Percentiles rank a stretch among this genome's conserved stretches.
phyloP scores from a whole-genome alignment of 2,888 invertebrate genomes.

The Apeira syringaria region DNA sequence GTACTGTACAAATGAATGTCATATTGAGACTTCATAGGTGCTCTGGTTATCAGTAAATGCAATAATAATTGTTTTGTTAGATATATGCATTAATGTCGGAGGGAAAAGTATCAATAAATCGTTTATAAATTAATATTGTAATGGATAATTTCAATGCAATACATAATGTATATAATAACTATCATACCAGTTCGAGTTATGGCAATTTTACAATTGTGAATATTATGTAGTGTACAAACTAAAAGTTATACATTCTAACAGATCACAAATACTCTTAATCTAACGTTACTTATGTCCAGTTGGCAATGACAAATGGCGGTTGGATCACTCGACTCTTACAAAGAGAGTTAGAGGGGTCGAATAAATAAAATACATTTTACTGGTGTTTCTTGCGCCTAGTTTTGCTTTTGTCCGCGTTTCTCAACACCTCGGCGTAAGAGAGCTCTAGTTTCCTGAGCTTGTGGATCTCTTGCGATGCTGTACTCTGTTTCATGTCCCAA shows the following conservation, averaged over 20 bases:
- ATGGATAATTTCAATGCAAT: constrained; percentile 42
- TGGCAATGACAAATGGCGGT: constrained; percentile 81
- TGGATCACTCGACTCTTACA: constrained; percentile 72
- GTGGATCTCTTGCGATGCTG: constrained; percentile 92
- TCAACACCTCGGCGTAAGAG: constrained; percentile 93
- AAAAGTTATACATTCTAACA: constrained; percentile 74
- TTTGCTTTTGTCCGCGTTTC: constrained; percentile 86
- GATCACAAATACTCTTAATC: constrained; percentile 78
- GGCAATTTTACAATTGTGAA: constrained; percentile 74
- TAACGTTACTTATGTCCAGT: constrained; percentile 74
- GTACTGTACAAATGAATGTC: constrained; percentile 33
- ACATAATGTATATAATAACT: constrained; percentile 54
- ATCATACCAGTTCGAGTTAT: constrained; percentile 65
- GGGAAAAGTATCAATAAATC: constrained; percentile 49
- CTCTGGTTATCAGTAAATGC: constrained; percentile 55
- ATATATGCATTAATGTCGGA: constrained; percentile 50
- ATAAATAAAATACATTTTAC: constrained; percentile 58
- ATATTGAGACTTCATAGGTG: constrained; percentile 38
- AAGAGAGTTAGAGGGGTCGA: constrained; percentile 65
- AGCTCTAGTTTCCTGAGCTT: constrained; percentile 91
- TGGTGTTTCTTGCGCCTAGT: constrained; percentile 79
- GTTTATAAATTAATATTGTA: constrained; percentile 52
- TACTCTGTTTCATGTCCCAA: constrained; percentile 84
- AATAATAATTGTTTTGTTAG: constrained; percentile 46
- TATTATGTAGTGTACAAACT: constrained; percentile 61